Conservation (phyloP, 1,140 invertebrate genomes). For the Gonioctena quinquepunctata region DNA sequence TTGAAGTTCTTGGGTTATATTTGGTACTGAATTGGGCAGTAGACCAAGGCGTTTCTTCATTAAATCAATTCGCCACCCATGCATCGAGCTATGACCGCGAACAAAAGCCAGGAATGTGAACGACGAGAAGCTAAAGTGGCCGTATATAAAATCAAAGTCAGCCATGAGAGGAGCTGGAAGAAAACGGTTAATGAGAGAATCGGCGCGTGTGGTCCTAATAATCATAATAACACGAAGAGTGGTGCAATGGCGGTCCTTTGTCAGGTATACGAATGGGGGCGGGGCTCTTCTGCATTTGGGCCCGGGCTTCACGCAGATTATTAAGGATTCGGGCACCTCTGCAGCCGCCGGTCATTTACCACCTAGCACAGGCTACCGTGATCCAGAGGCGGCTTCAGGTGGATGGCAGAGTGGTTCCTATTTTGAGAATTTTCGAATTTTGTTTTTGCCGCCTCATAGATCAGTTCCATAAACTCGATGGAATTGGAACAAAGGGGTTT, state of each 20-base stretch:
- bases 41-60: neutral
- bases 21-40: too few species aligned
- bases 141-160: slow-evolving; percentile 9
- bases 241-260: slow-evolving; percentile 29
- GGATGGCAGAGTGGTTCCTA: too few species aligned
- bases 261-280: slow-evolving; percentile 8
- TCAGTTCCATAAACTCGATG: too few species aligned
- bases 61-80: neutral
- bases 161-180: slow-evolving; percentile 5
- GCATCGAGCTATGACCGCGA: neutral
- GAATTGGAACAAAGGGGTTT: too few species aligned
- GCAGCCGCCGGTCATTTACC: neutral
- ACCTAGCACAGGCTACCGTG: neutral
- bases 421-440: too few species aligned
- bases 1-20: too few species aligned
- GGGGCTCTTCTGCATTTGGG: slow-evolving; percentile 1
- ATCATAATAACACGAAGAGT: slow-evolving; percentile 30
- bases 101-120: slow-evolving; percentile 5
- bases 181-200: slow-evolving; percentile 4
- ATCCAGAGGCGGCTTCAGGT: too few species aligned
- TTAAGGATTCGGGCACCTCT: neutral
- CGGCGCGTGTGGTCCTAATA: slow-evolving; percentile 35
- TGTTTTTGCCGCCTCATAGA: too few species aligned
- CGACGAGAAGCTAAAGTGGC: slow-evolving; percentile 5
- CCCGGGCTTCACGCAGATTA: neutral